A percentile compares a stretch with the other conserved stretches of the same genome.
These are phyloP conservation scores for Hyppa rectilinea DNA, from an alignment of 2,888 invertebrate genomes.

Conservation along the genomic window DNA sequence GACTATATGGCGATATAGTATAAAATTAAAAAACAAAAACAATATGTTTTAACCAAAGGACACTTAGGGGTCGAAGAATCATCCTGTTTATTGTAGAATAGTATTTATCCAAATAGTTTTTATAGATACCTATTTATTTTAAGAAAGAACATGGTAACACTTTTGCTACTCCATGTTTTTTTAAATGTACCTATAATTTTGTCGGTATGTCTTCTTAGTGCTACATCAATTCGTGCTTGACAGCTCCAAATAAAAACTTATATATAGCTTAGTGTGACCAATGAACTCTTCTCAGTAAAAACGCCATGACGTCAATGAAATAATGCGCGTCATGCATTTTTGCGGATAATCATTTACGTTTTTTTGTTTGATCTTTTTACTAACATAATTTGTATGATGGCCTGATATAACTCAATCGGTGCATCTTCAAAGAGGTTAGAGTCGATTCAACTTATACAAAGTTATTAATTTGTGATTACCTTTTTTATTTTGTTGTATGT, in stretches of 20 bases:
- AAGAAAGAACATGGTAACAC: no score
- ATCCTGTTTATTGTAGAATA: not conserved
- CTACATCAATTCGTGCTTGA: not conserved
- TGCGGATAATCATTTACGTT: not conserved
- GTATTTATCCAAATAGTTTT: not conserved
- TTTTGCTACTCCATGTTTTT: no score
- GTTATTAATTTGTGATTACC: no score
- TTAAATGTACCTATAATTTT: no score
- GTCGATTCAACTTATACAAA: not conserved
- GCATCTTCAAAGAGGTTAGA: not conserved
- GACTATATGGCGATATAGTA: no score
- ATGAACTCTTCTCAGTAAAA: slow-evolving; percentile 33
- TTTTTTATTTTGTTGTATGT: not conserved
- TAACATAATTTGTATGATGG: not conserved
- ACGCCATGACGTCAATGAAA: slow-evolving; percentile 14
- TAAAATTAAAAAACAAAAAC: no score
- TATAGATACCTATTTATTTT: not conserved
- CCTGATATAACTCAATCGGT: not conserved
- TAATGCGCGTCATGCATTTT: not conserved
- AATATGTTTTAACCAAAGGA: no score
- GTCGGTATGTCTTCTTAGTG: no score
- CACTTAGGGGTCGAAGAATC: no score
- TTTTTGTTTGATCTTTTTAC: slow-evolving; percentile 9
- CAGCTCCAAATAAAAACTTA: not conserved
- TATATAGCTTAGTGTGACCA: not conserved